Base-by-base conservation (phyloP, 2,797 vertebrate species). In the Gymnocypris eckloni region DNA sequence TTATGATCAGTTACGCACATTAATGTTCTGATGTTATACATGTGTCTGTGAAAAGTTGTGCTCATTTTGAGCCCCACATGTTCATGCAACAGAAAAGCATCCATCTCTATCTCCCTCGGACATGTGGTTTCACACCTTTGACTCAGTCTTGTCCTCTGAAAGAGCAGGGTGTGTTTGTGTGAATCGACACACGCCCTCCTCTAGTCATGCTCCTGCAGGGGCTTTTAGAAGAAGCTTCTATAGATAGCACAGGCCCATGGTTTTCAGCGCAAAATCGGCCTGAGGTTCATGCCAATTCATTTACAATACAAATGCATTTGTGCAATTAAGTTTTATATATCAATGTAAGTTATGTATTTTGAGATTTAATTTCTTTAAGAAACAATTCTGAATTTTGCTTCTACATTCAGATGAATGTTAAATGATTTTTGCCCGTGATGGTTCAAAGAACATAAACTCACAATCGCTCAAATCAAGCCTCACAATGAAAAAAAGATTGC, bases 71-170 rank as follows among this genome's bases (percentile, higher is more conserved):
- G 50, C 28, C 20, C 11, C 18, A 22, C 18, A 22, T 48, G 20
- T 76, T 25, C 22, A 48, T 69, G 45, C 39, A 20, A 3, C 8
- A 39, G 43, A 18, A 70, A 77, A 37, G 48, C n/a, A 0, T 20
- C 66, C 78, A 75, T 76, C 77, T 28, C 37, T 50, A 64, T 80
- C 90, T 89, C 86, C 86, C 87, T 87, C 9, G 81, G 79, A 88
- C 90, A 69, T 93, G 93, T 0, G 91, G 91, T 91, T 94, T 94
- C 90, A 93, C 94, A 94, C 93, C 88, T 93, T 86, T 83, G n/a
- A 82, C 41, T 88, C 8, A 76, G 73, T 43, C 48, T 86, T 56
- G 82, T 87, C 84, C 39, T 33, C 71, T 73, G 52, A 69, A 81
- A 37, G 86, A 66, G 72, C 76, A 82, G 93, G 94, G 94, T 90